A percentile compares a stretch with the other conserved stretches of the same genome.
These are phyloP conservation scores for Cercopithecus mona DNA, from an alignment of 2,113 vertebrate genomes.

Conservation along the genomic window DNA sequence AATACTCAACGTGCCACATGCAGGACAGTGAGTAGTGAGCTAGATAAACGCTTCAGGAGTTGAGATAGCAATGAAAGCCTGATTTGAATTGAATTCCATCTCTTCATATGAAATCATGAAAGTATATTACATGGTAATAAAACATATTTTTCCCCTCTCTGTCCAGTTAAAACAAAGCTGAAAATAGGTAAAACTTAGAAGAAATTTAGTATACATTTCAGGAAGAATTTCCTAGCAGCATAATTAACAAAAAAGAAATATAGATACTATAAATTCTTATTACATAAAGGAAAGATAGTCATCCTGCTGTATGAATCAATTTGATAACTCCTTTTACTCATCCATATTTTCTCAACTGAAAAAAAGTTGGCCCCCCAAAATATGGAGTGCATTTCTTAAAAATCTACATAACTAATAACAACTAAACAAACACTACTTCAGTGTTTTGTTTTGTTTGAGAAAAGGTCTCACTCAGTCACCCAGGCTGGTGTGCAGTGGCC, in stretches of 20 bases:
- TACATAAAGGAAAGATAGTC: not conserved
- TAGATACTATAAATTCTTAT: not conserved
- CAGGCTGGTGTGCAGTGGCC: no score
- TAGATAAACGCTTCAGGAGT: not conserved
- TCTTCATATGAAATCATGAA: not conserved
- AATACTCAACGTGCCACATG: not conserved
- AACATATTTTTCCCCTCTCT: not conserved
- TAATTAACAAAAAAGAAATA: not conserved
- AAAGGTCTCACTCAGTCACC: no score
- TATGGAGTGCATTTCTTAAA: not conserved
- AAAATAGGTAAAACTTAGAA: slow-evolving; percentile 1
- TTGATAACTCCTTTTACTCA: not conserved
- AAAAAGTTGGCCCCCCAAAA: not conserved
- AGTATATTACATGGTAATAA: not conserved
- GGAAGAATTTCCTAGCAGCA: not conserved
- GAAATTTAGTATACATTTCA: not conserved
- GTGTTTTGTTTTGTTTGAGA: no score
- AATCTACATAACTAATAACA: not conserved
- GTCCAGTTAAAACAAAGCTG: not conserved
- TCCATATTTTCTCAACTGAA: not conserved
- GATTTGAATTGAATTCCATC: not conserved
- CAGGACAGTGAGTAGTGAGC: not conserved
- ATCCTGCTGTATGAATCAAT: not conserved
- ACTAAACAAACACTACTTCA: not conserved
- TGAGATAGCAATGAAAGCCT: not conserved